Base-by-base conservation (phyloP, 2,797 vertebrate genomes). In the Crenuchus spilurus region DNA sequence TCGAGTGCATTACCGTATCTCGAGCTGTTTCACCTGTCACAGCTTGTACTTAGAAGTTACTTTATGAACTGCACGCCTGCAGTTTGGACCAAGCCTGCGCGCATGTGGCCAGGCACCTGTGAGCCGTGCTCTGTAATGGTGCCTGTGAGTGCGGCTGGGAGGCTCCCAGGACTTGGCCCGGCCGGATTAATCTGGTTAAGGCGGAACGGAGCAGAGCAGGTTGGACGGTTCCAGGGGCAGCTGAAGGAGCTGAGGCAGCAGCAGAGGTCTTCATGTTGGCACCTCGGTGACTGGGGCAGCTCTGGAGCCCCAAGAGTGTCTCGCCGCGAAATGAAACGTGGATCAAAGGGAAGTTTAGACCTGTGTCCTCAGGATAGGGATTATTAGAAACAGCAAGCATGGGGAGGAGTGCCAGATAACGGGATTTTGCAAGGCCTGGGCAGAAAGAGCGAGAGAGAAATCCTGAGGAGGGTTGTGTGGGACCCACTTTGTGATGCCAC, bases 271-370 rank as follows among this genome's bases (percentile, higher is more conserved):
- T 73, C 20, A 58, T 31, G 26, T n/a, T 37, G 37, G 52, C 28
- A 24, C 64, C 35, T 18, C 20, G 51, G 72, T 28, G 72, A 65
- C 73, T 68, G 24, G 49, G 6, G 65, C 57, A 70, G 41, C 42
- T 31, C 66, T 64, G 26, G 37, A 63, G 33, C 41, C 76, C 86
- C 85, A 44, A 75, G 76, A 87, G 89, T 85, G 84, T 86, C 85
- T 85, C 28, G 37, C 51, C 84, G 81, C 84, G 87, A 88, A 89
- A 92, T 92, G 92, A 94, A 94, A 86, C 86, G 84, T 83, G 90
- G 92, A 94, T 94, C 92, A 94, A 94, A 94, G 91, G 82, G 84
- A 90, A 87, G 87, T 92, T 94, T 94, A 93, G 85, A 82, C 70
- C 85, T 83, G 68, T 92, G 90, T 94, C 91, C 90, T 74, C 85